A percentile compares a stretch with the other conserved stretches of the same genome.
Conservation (phyloP, 1,140 invertebrate species). For the Acromyrmex charruanus region DNA sequence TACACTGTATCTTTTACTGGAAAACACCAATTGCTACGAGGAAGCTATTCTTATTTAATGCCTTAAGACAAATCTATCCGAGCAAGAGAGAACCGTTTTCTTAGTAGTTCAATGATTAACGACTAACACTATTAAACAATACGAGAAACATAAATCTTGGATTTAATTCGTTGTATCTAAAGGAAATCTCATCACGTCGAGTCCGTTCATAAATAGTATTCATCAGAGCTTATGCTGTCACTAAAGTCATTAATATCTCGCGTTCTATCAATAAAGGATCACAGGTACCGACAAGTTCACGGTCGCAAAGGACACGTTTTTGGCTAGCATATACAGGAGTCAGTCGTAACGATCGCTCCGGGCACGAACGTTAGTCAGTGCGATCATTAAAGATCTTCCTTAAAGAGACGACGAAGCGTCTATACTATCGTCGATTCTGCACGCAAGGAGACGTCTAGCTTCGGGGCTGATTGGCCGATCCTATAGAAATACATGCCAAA, state of each 20-base stretch:
- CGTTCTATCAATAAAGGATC: slow-evolving; percentile 38
- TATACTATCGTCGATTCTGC: slow-evolving; percentile 58
- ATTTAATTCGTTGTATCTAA: slow-evolving; percentile 35
- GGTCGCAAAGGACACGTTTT: slow-evolving; percentile 47
- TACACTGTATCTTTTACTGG: too few relatives aligned
- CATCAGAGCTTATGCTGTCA: slow-evolving; percentile 26
- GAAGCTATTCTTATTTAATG: neutral
- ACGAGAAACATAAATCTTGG: slow-evolving; percentile 52
- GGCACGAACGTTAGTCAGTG: slow-evolving; percentile 60
- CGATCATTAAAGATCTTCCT: slow-evolving; percentile 76
- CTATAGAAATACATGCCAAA: slow-evolving; percentile 62
- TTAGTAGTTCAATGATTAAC: slow-evolving; percentile 50
- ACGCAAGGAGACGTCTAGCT: slow-evolving; percentile 67
- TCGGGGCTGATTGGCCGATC: slow-evolving; percentile 71
- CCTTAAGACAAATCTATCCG: slow-evolving; percentile 29
- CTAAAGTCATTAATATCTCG: slow-evolving; percentile 45
- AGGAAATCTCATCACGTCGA: slow-evolving; percentile 46
- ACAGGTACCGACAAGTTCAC: slow-evolving; percentile 55
- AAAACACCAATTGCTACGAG: too few relatives aligned
- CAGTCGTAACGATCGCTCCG: slow-evolving; percentile 60
- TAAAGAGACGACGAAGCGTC: slow-evolving; percentile 64
- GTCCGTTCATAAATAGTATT: slow-evolving; percentile 38
- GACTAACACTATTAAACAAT: slow-evolving; percentile 53
- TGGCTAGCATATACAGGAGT: neutral
- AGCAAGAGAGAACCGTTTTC: slow-evolving; percentile 6